A percentile compares a stretch with the other conserved stretches of the same genome.
Conservation (phyloP, 2,888 invertebrate genomes). For the Phyto melanocephala region DNA sequence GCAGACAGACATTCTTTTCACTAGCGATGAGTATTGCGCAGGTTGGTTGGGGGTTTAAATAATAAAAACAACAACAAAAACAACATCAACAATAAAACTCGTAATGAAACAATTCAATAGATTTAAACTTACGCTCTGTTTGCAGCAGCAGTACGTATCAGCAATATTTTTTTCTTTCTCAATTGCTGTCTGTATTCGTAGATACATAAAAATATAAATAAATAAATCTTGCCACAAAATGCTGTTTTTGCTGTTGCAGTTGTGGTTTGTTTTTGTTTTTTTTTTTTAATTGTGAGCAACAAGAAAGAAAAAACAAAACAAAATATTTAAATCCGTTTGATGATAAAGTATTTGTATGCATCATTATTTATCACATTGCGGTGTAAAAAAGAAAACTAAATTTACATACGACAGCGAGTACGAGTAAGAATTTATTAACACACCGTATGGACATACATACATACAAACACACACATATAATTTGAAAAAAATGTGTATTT, state of each 20-base stretch:
- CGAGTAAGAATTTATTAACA: conserved; percentile 6
- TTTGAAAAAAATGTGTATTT: neutral
- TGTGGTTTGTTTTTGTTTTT: neutral
- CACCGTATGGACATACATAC: neutral
- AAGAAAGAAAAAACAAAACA: neutral
- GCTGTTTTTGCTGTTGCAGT: neutral
- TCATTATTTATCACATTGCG: conserved; percentile 38
- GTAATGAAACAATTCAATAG: conserved; percentile 20
- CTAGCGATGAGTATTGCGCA: conserved; percentile 58
- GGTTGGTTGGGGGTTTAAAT: conserved; percentile 54
- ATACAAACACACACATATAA: neutral
- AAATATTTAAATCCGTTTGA: conserved; percentile 34
- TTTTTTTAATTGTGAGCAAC: conserved; percentile 10
- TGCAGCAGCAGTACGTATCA: neutral
- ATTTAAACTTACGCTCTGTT: conserved; percentile 13
- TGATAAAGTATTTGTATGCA: conserved; percentile 30
- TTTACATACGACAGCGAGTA: conserved; percentile 6
- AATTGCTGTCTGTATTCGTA: neutral
- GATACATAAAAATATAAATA: neutral
- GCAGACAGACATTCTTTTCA: neutral
- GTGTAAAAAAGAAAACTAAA: conserved; percentile 15
- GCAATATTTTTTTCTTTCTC: too few relatives aligned
- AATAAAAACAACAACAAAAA: conserved; percentile 14
- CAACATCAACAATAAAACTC: too few relatives aligned
- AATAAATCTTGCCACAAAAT: conserved; percentile 4